Percentiles rank a stretch among this genome's conserved stretches.
These are phyloP conservation scores for Rugalucina vietnamica DNA, from an alignment of 2,888 invertebrate species.

Conservation along the genomic window DNA sequence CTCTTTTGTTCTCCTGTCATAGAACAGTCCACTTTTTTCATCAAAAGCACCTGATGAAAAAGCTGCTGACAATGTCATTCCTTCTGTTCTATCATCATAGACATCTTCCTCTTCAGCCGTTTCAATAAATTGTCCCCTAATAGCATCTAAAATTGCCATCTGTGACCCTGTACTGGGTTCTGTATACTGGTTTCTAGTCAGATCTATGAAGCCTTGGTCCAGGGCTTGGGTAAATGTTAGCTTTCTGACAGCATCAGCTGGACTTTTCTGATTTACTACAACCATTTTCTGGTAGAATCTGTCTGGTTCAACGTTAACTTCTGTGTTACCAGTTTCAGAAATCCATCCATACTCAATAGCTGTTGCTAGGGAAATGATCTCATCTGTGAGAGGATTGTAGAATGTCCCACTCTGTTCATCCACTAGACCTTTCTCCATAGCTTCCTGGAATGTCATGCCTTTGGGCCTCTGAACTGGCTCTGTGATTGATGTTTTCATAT, in stretches of 20 bases:
- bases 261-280: conserved; percentile 55
- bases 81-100: conserved; percentile 22
- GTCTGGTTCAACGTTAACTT: conserved; percentile 49
- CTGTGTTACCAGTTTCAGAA: conserved; percentile 85
- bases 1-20: conserved; percentile 91
- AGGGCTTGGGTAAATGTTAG: conserved; percentile 88
- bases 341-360: conserved; percentile 89
- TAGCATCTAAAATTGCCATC: conserved; percentile 94
- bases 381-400: conserved; percentile 84
- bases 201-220: conserved; percentile 91
- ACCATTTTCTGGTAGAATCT: conserved; percentile 64
- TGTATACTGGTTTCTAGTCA: conserved; percentile 70
- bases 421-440: conserved; percentile 86
- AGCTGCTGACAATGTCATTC: conserved; percentile 85
- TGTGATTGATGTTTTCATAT: conserved; percentile 54
- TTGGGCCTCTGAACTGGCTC: conserved; percentile 48
- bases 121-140: conserved; percentile 84
- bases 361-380: conserved; percentile 82
- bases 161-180: conserved; percentile 89
- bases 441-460: conserved; percentile 87
- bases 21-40: conserved; percentile 91
- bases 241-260: conserved; percentile 61
- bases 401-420: conserved; percentile 89
- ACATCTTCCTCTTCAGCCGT: conserved; percentile 54
- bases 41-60: conserved; percentile 93